Conservation (phyloP, 2,113 vertebrate species). For the Trematocara marginatum region DNA sequence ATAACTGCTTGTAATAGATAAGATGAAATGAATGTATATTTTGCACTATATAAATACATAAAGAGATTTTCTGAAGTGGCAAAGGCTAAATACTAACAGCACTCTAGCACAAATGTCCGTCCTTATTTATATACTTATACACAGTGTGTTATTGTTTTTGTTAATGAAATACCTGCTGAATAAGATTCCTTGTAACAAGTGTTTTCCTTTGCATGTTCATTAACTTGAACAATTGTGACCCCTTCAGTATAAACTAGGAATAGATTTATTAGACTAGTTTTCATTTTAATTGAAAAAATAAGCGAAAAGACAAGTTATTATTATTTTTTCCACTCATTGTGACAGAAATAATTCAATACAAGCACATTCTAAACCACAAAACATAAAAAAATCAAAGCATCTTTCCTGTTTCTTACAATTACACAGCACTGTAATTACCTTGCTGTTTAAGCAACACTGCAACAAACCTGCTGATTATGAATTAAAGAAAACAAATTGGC, state of each 20-base stretch:
- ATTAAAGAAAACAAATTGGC: background rate
- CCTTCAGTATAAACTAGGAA: slow-evolving; percentile 41
- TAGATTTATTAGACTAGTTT: background rate
- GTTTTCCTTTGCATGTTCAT: background rate
- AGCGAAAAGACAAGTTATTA: background rate
- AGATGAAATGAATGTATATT: background rate
- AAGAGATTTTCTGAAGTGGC: background rate
- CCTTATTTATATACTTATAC: background rate
- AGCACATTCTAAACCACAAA: background rate
- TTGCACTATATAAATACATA: background rate
- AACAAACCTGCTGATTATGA: background rate
- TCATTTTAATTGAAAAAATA: background rate
- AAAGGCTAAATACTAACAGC: background rate
- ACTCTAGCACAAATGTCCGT: background rate
- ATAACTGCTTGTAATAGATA: background rate
- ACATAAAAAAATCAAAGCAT: background rate
- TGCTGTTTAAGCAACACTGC: background rate
- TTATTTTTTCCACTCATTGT: background rate
- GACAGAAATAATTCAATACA: background rate
- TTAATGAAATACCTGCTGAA: background rate
- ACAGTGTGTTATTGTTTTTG: background rate
- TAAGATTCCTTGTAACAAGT: background rate
- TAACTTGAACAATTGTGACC: slow-evolving; percentile 56
- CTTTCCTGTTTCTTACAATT: background rate
- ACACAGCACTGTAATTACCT: background rate